These are phyloP conservation scores for Leptinotarsa defecta DNA, from an alignment of 1,140 invertebrate species.

Conservation along the genomic window DNA sequence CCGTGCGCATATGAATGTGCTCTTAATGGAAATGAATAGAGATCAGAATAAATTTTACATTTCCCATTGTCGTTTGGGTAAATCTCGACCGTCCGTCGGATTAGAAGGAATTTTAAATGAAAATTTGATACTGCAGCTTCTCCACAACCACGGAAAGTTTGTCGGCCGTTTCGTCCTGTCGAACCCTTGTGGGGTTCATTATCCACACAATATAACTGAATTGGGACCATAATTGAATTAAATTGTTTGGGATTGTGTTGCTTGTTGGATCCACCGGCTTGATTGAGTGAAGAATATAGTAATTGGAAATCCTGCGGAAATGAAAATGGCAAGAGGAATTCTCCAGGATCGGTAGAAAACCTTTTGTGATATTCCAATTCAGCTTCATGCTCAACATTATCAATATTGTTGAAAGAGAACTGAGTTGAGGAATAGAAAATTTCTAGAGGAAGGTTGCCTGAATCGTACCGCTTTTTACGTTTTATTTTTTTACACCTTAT, in stretches of 20 bases:
- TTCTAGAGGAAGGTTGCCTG: too few relatives aligned
- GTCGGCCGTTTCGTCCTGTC: conserved; percentile 9
- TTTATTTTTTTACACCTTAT: too few relatives aligned
- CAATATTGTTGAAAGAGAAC: too few relatives aligned
- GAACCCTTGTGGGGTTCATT: conserved; percentile 21
- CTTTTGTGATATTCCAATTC: too few relatives aligned
- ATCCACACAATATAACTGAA: conserved; percentile 25
- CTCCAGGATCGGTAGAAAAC: too few relatives aligned
- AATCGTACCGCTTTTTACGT: too few relatives aligned
- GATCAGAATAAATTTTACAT: conserved; percentile 28
- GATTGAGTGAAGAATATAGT: conserved; percentile 2
- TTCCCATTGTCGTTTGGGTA: conserved; percentile 4
- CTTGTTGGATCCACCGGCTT: background rate
- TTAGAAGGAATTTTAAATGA: conserved; percentile 18
- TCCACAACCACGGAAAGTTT: conserved; percentile 18
- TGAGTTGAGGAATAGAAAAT: too few relatives aligned
- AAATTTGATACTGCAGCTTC: conserved; percentile 19
- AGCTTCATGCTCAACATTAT: too few relatives aligned
- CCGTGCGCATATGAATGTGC: conserved; percentile 23
- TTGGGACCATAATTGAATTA: conserved; percentile 16
- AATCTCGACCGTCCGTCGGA: background rate
- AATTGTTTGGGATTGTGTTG: conserved; percentile 22
- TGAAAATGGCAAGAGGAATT: too few relatives aligned
- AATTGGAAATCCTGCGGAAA: too few relatives aligned
- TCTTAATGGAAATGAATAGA: conserved; percentile 27